Evolutionary conservation across 1,140 invertebrate genomes (phyloP).

Genomic region (Camponotus pennsylvanicus): DNA sequence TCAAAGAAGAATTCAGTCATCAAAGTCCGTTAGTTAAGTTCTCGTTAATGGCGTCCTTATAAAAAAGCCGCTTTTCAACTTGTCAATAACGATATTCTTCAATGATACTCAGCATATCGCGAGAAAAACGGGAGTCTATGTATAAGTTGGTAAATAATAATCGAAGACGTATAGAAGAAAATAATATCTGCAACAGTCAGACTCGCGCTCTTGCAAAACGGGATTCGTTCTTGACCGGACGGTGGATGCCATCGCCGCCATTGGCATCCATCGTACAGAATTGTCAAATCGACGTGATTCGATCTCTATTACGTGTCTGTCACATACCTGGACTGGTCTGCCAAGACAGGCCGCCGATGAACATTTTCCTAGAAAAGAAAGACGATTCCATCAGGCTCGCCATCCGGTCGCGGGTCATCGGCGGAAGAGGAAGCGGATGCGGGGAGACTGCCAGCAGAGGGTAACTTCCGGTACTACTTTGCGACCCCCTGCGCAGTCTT

Average conservation of each 20-base stretch:
- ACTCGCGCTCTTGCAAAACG: constrained; percentile 10
- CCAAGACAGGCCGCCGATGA: constrained; percentile 99
- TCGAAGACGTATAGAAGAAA: background rate
- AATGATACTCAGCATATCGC: background rate
- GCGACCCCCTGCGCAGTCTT: constrained; percentile 78
- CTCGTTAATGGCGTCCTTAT: constrained; percentile 9
- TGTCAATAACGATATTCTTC: constrained; percentile 18
- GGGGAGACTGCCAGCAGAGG: constrained; percentile 78
- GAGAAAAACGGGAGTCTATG: constrained; percentile 8
- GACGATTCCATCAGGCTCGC: constrained; percentile 81
- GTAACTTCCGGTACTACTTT: constrained; percentile 76
- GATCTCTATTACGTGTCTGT: constrained; percentile 15
- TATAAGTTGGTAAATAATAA: constrained; percentile 39
- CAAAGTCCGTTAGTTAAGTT: constrained; percentile 20
- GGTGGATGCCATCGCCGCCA: background rate
- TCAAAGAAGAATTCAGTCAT: background rate
- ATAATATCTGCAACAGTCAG: constrained; percentile 1
- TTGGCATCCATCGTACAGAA: background rate
- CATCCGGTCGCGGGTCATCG: constrained; percentile 68
- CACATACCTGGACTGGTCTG: constrained; percentile 98
- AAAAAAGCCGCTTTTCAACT: constrained; percentile 34
- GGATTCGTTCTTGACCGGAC: constrained; percentile 2
- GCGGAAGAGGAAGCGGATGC: constrained; percentile 70
- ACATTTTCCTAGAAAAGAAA: constrained; percentile 98
- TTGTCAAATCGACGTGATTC: background rate